Evolutionary conservation across 2,797 vertebrate genomes (phyloP).

Genomic region (Chelon auratus): DNA sequence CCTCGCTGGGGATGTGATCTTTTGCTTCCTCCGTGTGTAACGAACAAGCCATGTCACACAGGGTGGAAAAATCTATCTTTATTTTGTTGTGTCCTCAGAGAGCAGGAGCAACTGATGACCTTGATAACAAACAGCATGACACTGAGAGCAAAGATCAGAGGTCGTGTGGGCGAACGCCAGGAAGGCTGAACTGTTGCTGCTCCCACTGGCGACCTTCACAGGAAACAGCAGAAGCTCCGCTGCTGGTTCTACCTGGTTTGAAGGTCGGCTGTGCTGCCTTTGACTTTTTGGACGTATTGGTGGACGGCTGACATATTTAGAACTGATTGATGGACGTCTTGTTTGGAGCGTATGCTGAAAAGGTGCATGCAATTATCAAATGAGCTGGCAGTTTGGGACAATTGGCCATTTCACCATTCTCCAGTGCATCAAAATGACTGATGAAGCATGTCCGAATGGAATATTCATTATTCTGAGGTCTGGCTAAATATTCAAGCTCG

Average conservation of each 20-base stretch:
- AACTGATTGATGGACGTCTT: constrained; percentile 26
- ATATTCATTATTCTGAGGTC: constrained; percentile 46
- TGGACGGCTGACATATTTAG: constrained; percentile 28
- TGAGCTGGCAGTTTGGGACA: constrained; percentile 24
- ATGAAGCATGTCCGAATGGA: constrained; percentile 40
- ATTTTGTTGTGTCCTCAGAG: constrained; percentile 13
- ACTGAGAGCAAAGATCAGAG: constrained; percentile 37
- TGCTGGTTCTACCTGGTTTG: constrained; percentile 9
- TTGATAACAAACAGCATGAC: constrained; percentile 26
- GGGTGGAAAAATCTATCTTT: neutral
- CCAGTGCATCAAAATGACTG: constrained; percentile 44
- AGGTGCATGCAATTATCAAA: constrained; percentile 7
- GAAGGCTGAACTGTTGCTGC: constrained; percentile 24
- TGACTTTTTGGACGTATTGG: constrained; percentile 31
- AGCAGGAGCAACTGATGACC: constrained; percentile 22
- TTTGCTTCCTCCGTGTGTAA: constrained; percentile 4
- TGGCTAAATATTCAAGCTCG: constrained; percentile 50
- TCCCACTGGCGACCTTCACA: constrained; percentile 43
- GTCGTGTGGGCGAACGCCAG: constrained; percentile 36
- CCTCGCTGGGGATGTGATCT: neutral
- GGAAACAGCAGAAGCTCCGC: constrained; percentile 20
- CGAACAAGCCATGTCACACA: neutral
- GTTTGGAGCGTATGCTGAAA: constrained; percentile 20
- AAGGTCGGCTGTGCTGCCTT: constrained; percentile 38
- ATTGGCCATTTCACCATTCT: constrained; percentile 29